These are phyloP conservation scores for Pitta sordida DNA, from an alignment of 2,113 vertebrate genomes.

Conservation along the genomic window DNA sequence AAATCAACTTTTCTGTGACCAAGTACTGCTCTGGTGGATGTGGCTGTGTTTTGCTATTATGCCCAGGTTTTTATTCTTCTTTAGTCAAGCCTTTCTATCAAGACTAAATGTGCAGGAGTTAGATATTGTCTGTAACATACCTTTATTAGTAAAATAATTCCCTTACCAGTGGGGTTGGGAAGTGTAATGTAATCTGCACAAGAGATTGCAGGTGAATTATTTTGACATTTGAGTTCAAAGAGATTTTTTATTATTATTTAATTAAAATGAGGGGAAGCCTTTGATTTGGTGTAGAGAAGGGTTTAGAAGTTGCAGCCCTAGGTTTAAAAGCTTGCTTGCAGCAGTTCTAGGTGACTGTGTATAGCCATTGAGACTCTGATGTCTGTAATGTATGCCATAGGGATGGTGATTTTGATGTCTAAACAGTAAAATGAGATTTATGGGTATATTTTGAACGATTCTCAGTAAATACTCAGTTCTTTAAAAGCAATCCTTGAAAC, in stretches of 20 bases:
- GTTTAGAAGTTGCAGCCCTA: not conserved
- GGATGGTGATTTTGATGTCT: not conserved
- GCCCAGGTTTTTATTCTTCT: not conserved
- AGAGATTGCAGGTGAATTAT: not conserved
- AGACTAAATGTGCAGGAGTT: not conserved
- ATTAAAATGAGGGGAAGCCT: not conserved
- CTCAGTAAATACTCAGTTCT: not conserved
- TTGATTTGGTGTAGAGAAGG: not conserved
- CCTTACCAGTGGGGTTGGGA: not conserved
- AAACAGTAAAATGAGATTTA: not conserved
- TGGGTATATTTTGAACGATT: not conserved
- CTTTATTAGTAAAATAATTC: not conserved
- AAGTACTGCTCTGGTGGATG: not conserved
- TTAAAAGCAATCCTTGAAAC: not conserved
- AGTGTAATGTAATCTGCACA: not conserved
- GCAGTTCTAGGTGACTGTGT: not conserved
- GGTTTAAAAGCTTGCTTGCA: not conserved
- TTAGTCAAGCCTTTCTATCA: not conserved
- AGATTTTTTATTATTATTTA: not conserved
- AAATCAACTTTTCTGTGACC: conserved; percentile 27
- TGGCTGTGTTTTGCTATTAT: not conserved
- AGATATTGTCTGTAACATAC: not conserved
- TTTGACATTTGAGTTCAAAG: not conserved
- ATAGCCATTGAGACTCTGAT: not conserved
- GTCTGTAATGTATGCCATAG: not conserved